phyloP scores from a whole-genome alignment of 2,797 vertebrate genomes.

The Halcyon chelicuti region DNA sequence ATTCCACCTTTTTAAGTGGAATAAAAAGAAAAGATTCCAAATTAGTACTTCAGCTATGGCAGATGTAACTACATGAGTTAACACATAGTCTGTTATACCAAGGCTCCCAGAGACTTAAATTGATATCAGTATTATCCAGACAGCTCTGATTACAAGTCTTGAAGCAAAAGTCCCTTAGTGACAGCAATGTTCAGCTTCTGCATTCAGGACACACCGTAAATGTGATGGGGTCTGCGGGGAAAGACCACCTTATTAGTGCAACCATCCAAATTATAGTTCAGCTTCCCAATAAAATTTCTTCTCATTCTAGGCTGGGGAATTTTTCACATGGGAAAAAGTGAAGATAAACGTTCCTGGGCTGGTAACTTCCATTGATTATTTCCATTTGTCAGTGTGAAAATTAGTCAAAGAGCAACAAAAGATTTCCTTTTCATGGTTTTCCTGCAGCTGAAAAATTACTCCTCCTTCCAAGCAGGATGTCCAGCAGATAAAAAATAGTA shows the following conservation, averaged over 20 bases:
- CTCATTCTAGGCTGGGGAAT: background rate
- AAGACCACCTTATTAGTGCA: background rate
- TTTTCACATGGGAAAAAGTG: slow-evolving; percentile 28
- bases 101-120: background rate
- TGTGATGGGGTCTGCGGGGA: background rate
- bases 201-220: background rate
- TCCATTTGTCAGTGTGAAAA: slow-evolving; percentile 12
- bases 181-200: background rate
- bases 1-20: background rate
- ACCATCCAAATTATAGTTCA: background rate
- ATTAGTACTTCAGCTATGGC: background rate
- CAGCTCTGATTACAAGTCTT: background rate
- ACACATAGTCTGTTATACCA: background rate
- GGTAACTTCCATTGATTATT: slow-evolving; percentile 8
- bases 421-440: slow-evolving; percentile 19
- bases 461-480: slow-evolving; percentile 18
- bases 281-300: background rate
- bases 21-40: background rate
- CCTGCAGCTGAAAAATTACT: slow-evolving; percentile 28
- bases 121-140: background rate
- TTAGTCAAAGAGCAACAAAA: slow-evolving; percentile 23
- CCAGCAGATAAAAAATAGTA: slow-evolving; percentile 8
- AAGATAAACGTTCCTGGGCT: background rate
- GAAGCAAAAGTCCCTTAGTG: background rate
- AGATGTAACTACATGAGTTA: background rate